Conservation (phyloP, 2,888 invertebrate genomes). For the Pogonocherus hispidulus region DNA sequence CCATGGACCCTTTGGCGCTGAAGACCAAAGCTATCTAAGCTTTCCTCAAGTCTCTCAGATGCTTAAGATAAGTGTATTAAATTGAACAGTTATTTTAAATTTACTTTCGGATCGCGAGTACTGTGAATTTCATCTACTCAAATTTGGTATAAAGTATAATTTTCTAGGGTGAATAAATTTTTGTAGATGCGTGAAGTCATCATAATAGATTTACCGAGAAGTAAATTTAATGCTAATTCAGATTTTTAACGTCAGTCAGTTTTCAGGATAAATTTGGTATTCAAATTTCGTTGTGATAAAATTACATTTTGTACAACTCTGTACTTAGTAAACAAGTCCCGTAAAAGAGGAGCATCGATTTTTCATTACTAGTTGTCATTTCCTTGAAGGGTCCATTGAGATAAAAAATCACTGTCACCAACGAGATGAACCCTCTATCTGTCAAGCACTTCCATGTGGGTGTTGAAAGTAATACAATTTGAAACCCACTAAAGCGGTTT, state of each 20-base stretch:
- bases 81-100: too few species aligned
- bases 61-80: too few species aligned
- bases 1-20: too few species aligned
- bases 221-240: too few species aligned
- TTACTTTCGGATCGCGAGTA: too few species aligned
- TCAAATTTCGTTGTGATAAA: constrained; percentile 17
- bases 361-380: constrained; percentile 30
- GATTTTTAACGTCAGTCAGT: neutral
- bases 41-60: too few species aligned
- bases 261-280: constrained; percentile 10
- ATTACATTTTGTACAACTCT: constrained; percentile 1
- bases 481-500: constrained; percentile 17
- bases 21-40: too few species aligned
- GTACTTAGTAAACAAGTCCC: constrained; percentile 26
- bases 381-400: constrained; percentile 17
- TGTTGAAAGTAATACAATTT: constrained; percentile 14
- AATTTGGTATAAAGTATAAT: too few species aligned
- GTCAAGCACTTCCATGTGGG: constrained; percentile 15
- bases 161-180: too few species aligned
- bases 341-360: constrained; percentile 24
- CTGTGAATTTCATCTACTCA: too few species aligned
- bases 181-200: too few species aligned
- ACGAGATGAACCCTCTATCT: constrained; percentile 22
- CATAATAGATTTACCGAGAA: too few species aligned
- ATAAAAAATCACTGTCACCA: constrained; percentile 23